Evolutionary conservation across 2,888 invertebrate genomes (phyloP).

Genomic region (Diaphora mendica): DNA sequence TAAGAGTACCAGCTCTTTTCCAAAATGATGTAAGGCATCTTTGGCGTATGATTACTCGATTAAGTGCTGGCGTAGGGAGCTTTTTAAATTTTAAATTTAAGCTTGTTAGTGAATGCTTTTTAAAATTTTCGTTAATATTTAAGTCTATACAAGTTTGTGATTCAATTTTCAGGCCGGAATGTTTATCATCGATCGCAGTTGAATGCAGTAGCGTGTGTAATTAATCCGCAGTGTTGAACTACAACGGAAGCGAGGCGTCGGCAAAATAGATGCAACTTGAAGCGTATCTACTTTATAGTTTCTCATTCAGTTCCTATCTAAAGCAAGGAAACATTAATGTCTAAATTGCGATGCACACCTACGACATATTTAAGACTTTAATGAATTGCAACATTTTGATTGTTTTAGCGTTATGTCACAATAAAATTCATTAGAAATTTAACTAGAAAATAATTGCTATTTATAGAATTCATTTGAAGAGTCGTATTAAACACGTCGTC

Average conservation of each 20-base stretch:
- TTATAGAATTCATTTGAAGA: too few species aligned
- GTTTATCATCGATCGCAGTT: neutral
- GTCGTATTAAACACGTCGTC: too few species aligned
- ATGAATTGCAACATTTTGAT: too few species aligned
- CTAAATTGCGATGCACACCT: neutral
- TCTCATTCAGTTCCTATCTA: neutral
- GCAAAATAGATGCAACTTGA: constrained; percentile 1
- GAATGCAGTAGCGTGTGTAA: neutral
- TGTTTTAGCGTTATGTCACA: too few species aligned
- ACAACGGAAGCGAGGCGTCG: neutral
- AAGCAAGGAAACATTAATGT: neutral
- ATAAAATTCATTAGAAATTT: too few species aligned
- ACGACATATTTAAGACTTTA: neutral
- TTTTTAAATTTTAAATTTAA: too few species aligned
- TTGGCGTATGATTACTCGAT: too few species aligned
- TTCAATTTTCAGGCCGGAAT: neutral
- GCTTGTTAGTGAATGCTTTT: too few species aligned
- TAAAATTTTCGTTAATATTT: neutral
- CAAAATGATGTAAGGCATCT: too few species aligned
- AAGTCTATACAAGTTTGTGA: neutral
- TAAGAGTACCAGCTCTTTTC: too few species aligned
- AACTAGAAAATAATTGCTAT: too few species aligned
- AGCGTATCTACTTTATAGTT: constrained; percentile 1
- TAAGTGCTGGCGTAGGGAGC: too few species aligned
- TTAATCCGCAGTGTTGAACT: neutral